A percentile compares a stretch with the other conserved stretches of the same genome.
phyloP scores from a whole-genome alignment of 2,113 vertebrate genomes.

The Eulacestoma nigropectus region DNA sequence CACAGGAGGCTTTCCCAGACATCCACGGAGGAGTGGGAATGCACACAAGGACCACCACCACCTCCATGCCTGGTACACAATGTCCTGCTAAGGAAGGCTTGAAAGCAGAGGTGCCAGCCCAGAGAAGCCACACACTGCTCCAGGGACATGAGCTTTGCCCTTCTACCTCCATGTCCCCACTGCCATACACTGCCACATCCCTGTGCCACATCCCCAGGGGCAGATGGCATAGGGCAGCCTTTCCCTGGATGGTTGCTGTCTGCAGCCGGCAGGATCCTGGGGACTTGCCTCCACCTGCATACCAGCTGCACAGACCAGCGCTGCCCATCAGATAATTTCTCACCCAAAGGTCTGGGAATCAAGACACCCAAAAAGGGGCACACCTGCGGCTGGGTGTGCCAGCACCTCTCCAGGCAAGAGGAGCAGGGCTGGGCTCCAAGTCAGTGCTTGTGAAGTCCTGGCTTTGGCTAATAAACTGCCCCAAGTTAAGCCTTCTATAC shows the following conservation, averaged over 20 bases:
- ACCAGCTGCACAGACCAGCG: fast-evolving
- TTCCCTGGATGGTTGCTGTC: neutral
- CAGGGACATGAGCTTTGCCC: fast-evolving
- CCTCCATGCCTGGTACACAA: neutral
- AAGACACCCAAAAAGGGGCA: neutral
- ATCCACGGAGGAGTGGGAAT: fast-evolving
- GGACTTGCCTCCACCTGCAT: fast-evolving
- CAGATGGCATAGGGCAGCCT: fast-evolving
- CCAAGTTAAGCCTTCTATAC: neutral
- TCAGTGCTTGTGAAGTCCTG: neutral
- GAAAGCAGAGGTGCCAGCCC: neutral
- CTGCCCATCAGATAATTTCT: neutral
- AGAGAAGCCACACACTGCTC: neutral
- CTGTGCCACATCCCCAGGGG: neutral
- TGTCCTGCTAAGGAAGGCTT: neutral
- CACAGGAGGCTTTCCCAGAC: neutral
- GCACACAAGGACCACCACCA: neutral
- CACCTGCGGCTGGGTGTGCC: neutral
- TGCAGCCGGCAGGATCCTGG: neutral
- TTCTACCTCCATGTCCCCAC: fast-evolving
- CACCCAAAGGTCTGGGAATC: neutral
- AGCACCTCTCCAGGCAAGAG: neutral
- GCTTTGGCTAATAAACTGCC: slow-evolving; percentile 5
- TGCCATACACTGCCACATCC: neutral
- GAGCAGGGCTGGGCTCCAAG: neutral